Conservation (phyloP, 1,140 invertebrate species). For the Drosophila obscura region DNA sequence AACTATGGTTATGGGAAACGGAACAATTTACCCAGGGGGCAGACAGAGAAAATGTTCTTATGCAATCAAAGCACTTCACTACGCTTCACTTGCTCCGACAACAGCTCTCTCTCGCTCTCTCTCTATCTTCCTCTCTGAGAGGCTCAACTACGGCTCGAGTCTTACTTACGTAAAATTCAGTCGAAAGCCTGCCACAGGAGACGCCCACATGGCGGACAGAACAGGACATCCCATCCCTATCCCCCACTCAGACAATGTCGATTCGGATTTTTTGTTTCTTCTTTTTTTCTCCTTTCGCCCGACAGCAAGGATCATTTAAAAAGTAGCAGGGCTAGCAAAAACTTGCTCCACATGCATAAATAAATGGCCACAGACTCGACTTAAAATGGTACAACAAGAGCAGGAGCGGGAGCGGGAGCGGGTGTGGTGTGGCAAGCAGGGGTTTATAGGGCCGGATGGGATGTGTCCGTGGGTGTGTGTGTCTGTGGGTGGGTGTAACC, state of each 20-base stretch:
- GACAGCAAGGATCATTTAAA: constrained; percentile 44
- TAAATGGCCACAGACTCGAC: constrained; percentile 58
- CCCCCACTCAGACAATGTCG: constrained; percentile 25
- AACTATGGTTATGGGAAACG: constrained; percentile 1
- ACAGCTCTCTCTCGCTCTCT: constrained; percentile 14
- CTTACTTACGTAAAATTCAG: constrained; percentile 41
- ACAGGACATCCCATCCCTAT: neutral
- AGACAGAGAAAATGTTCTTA: constrained; percentile 37
- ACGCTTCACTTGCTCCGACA: constrained; percentile 32
- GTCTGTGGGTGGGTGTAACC: constrained; percentile 16
- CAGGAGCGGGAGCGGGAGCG: no score
- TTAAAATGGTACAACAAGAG: constrained; percentile 32
- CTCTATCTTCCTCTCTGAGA: no score
- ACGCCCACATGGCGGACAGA: constrained; percentile 43
- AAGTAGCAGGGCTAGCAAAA: constrained; percentile 26
- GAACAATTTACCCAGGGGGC: constrained; percentile 29
- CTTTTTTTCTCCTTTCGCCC: neutral
- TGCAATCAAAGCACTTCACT: constrained; percentile 54
- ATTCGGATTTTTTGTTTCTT: constrained; percentile 23
- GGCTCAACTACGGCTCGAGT: constrained; percentile 24
- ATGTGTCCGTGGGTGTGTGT: neutral
- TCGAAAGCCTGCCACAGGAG: constrained; percentile 19
- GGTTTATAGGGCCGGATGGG: no score
- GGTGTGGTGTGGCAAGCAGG: neutral
- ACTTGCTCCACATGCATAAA: constrained; percentile 55